Evolutionary conservation across 2,797 vertebrate genomes (phyloP).

Genomic region (Danio albolineatus): DNA sequence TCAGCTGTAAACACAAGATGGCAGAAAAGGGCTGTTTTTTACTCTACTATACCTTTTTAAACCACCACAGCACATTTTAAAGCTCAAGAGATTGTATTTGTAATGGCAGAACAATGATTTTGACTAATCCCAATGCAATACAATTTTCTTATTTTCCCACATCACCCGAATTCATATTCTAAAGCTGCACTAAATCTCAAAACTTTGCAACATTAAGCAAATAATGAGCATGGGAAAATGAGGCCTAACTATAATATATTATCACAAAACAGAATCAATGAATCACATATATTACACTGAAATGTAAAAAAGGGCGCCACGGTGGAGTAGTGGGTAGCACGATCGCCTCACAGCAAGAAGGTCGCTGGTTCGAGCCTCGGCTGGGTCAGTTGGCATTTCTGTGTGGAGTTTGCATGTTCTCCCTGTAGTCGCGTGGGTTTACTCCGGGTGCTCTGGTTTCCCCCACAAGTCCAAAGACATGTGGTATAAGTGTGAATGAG

Average conservation of each 20-base stretch:
- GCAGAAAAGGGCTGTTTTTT: slow-evolving; percentile 55
- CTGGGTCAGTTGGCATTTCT: too few species aligned
- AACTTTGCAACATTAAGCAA: background rate
- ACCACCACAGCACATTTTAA: background rate
- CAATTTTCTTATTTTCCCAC: slow-evolving; percentile 7
- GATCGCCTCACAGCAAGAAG: too few species aligned
- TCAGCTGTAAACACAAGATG: slow-evolving; percentile 55
- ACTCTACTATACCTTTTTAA: background rate
- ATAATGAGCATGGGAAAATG: slow-evolving; percentile 15
- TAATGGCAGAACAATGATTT: background rate
- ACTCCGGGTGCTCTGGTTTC: too few species aligned
- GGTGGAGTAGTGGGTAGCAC: too few species aligned
- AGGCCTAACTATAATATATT: background rate
- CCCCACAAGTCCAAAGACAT: too few species aligned
- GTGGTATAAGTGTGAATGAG: too few species aligned
- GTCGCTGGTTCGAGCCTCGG: too few species aligned
- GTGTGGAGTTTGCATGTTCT: too few species aligned
- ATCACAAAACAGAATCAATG: slow-evolving; percentile 1
- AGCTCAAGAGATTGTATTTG: background rate
- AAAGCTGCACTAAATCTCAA: background rate
- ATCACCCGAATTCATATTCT: background rate
- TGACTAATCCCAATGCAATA: background rate
- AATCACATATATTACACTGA: background rate
- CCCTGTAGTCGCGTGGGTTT: too few species aligned
- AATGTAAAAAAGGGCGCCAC: too few species aligned